These are phyloP conservation scores for Keiferia lycopersicella DNA, from an alignment of 2,888 invertebrate species.

Conservation along the genomic window DNA sequence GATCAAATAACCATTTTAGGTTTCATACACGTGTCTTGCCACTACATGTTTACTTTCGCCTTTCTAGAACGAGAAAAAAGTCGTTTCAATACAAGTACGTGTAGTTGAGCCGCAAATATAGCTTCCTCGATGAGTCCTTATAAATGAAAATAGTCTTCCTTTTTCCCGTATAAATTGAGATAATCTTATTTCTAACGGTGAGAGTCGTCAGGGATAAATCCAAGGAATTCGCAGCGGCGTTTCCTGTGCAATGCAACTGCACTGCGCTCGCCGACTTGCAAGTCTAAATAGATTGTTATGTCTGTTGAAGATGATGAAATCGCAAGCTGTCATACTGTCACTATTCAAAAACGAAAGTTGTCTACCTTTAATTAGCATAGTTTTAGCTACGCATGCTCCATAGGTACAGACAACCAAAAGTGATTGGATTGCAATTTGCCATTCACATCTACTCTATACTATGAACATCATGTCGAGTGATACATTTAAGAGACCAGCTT, in stretches of 20 bases:
- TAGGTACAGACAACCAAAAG: neutral
- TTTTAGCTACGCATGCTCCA: neutral
- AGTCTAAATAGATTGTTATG: neutral
- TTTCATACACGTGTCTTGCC: neutral
- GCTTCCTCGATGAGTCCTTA: too few species aligned
- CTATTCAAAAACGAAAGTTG: conserved; percentile 5
- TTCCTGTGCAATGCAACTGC: too few species aligned
- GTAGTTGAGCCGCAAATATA: too few species aligned
- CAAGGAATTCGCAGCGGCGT: neutral
- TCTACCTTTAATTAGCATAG: conserved; percentile 21
- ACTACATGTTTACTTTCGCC: neutral
- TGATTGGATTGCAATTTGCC: neutral
- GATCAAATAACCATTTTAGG: conserved; percentile 22
- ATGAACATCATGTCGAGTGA: too few species aligned
- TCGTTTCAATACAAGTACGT: neutral
- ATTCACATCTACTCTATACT: neutral
- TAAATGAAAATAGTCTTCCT: too few species aligned
- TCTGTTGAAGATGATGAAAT: neutral
- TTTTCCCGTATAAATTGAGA: too few species aligned
- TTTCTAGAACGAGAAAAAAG: neutral
- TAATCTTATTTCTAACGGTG: neutral
- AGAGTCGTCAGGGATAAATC: too few species aligned
- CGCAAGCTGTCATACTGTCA: neutral
- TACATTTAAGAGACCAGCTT: too few species aligned
- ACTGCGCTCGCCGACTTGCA: too few species aligned